These are phyloP conservation scores for Chrysomela aeneicollis DNA, from an alignment of 2,888 invertebrate genomes.

Conservation along the genomic window DNA sequence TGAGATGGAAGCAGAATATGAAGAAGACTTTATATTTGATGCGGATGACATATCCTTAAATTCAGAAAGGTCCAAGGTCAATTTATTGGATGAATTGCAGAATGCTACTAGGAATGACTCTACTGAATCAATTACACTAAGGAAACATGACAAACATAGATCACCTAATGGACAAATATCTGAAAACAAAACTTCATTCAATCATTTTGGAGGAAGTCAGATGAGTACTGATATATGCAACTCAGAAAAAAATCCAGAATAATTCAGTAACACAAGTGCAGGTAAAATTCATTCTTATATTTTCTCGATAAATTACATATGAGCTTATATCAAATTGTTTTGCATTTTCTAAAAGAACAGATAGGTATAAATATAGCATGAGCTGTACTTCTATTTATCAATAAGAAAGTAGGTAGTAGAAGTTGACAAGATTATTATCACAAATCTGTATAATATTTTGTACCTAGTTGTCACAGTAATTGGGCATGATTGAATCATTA, in stretches of 20 bases:
- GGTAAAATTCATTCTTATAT: neutral
- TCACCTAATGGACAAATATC: constrained; percentile 21
- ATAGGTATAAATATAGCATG: too few relatives aligned
- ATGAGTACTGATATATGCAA: constrained; percentile 21
- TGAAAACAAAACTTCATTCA: constrained; percentile 21
- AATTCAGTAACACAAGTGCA: neutral
- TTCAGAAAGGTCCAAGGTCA: constrained; percentile 34
- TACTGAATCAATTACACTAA: constrained; percentile 17
- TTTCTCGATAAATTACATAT: too few relatives aligned
- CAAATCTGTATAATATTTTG: too few relatives aligned
- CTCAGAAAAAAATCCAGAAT: neutral
- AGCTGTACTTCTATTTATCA: too few relatives aligned
- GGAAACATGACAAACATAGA: constrained; percentile 32
- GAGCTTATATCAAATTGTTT: too few relatives aligned
- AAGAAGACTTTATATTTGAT: constrained; percentile 58
- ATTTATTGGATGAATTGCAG: constrained; percentile 32
- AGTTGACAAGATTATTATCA: too few relatives aligned
- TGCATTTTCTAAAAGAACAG: too few relatives aligned
- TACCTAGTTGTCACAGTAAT: too few relatives aligned
- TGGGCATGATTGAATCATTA: too few relatives aligned
- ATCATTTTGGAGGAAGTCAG: constrained; percentile 17
- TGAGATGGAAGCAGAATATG: constrained; percentile 56
- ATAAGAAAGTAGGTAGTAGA: too few relatives aligned
- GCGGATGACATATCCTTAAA: constrained; percentile 42
- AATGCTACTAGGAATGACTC: constrained; percentile 18